Evolutionary conservation across 2,797 vertebrate species (phyloP).

Genomic region (Natrix natrix): DNA sequence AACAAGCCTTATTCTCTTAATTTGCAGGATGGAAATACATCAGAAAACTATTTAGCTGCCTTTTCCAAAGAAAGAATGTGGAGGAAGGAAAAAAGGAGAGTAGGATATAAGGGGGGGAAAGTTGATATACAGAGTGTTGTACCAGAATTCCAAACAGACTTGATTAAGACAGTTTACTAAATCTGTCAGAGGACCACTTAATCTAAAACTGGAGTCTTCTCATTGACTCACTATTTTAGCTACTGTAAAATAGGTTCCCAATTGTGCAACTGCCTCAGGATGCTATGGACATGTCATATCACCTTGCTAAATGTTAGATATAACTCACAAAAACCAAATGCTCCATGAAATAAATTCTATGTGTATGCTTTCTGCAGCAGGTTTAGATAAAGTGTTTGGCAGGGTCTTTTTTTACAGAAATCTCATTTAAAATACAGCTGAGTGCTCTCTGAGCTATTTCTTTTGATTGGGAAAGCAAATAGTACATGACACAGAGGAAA

Average conservation of each 20-base stretch:
- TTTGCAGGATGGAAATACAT: background rate
- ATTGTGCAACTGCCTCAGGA: background rate
- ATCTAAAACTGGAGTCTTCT: background rate
- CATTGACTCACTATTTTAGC: background rate
- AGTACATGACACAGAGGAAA: constrained; percentile 17
- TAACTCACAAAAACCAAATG: constrained; percentile 55
- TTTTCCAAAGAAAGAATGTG: background rate
- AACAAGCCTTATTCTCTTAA: background rate
- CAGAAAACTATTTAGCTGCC: background rate
- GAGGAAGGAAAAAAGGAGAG: background rate
- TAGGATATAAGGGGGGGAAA: background rate
- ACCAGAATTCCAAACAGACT: background rate
- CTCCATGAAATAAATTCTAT: constrained; percentile 39
- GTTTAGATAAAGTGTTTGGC: constrained; percentile 50
- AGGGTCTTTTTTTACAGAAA: constrained; percentile 42
- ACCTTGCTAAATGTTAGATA: constrained; percentile 34
- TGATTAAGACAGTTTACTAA: background rate
- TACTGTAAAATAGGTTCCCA: background rate
- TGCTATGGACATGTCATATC: constrained; percentile 2
- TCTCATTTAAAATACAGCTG: constrained; percentile 51
- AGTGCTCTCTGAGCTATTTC: constrained; percentile 34
- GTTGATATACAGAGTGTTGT: background rate
- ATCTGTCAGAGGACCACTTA: background rate
- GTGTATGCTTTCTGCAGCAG: constrained; percentile 46
- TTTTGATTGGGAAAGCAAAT: constrained; percentile 5